Conservation (phyloP, 2,113 vertebrate species). For the Neolamprologus sp. region DNA sequence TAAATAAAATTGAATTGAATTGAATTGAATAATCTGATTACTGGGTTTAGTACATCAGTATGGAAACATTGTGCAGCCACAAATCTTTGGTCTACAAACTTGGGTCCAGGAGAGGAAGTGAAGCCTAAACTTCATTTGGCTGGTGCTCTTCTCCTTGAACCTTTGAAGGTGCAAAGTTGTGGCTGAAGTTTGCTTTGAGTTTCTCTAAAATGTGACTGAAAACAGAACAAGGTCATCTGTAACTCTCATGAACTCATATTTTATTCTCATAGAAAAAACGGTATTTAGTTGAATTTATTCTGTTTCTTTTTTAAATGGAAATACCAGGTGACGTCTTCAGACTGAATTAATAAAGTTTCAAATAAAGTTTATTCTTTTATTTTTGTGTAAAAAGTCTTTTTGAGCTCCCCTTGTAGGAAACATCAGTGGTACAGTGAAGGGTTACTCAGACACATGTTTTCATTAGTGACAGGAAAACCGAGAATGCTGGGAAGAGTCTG, state of each 20-base stretch:
- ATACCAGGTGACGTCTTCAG: neutral
- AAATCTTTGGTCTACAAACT: neutral
- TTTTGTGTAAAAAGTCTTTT: neutral
- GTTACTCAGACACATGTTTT: neutral
- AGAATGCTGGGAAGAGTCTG: neutral
- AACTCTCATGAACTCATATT: neutral
- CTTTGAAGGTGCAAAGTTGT: neutral
- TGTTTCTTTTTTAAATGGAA: neutral
- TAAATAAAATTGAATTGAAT: too few species aligned
- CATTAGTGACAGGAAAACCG: neutral
- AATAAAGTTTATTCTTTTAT: neutral
- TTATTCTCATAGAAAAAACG: neutral
- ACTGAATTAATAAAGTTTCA: neutral
- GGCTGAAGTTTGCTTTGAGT: neutral
- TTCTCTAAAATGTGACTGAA: neutral
- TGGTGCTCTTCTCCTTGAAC: neutral
- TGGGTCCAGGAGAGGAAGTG: neutral
- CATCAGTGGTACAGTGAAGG: neutral
- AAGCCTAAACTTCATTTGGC: neutral
- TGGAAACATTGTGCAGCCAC: neutral
- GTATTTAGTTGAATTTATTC: neutral
- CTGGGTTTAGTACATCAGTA: neutral
- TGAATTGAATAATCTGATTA: neutral
- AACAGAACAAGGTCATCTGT: neutral
- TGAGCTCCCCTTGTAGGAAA: neutral